Base-by-base conservation (phyloP, 2,113 vertebrate genomes). In the Protobothrops mucrosquamatus region DNA sequence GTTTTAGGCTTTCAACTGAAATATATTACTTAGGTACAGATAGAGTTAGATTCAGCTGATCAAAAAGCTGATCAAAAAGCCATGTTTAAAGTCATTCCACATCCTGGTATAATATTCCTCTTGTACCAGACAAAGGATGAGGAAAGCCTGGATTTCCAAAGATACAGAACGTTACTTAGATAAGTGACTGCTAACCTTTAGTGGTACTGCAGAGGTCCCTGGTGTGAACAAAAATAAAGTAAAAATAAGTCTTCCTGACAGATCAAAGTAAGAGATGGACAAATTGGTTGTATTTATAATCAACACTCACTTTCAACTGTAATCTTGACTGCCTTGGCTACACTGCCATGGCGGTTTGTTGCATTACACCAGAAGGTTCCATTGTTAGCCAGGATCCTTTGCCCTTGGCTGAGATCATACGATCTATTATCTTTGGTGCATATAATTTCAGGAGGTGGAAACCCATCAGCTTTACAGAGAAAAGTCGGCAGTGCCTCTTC, bases 311-410 rank as follows among this genome's bases (percentile, higher is more conserved):
- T 96, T 94, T 97, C 96, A 11, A 95, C 87, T 87, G 91, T 93
- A 93, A 97, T 92, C 87, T 85, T 59, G 81, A 97, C 94, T 0
- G n/a, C 94, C 95, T 97, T 97, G 90, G 94, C 61, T 3, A 43
- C 51, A 29, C 95, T 96, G 48, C 97, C 96, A 0, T 96, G 97
- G 4, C 0, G 81, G 86, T 97, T 97, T 81, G 96, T 97, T 91
- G 97, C 97, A 0, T 96, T 97, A 92, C 97, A 97, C 93, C 94
- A 81, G 92, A 96, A 96, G 92, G 92, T 56, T 34, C 12, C 97
- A 94, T 1, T 69, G 74, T 91, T 34, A 9, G 56, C 87, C 2
- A 29, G 29, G 20, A 92, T 81, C 54, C 6, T 69, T 64, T 92
- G 55, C 6, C 94, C 94, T 8, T 95, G 94, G 34, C 92, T 94